Evolutionary conservation across 2,888 invertebrate genomes (phyloP), one percentile per base, ranked within the genome.

Genomic region (Acleris emargana): DNA sequence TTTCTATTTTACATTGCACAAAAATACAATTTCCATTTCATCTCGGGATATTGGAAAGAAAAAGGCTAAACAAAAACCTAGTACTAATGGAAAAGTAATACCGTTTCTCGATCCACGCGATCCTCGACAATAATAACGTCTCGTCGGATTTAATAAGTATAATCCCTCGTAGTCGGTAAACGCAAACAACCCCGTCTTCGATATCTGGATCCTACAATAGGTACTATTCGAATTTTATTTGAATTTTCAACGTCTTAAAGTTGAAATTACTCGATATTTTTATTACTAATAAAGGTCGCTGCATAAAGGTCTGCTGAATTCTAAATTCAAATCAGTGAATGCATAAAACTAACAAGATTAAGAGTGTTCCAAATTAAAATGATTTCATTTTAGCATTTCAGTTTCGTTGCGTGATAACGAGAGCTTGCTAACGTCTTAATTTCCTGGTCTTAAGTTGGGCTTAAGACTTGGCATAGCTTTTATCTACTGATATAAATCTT

Each of bases 401-500:
- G 63, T 67, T 64, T 18, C 51, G 28, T 47, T 28, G 66, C 50
- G 54, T 49, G 59, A 60, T 55, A 64, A 60, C 43, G 64, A 50
- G 64, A 64, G 61, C 55, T 62, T 54, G 71, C 76, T 78, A 87
- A 82, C 77, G 87, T 79, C 83, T 87, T 91, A 84, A 91, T 91
- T 90, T 91, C 90, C 89, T 86, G 79, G 64, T 75, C 68, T 73
- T 69, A 73, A 71, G 67, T 62, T 68, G 70, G 78, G 80, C 82
- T 86, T 84, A 87, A 73, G 78, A 78, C 73, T 73, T 74, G 70
- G 78, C 79, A 81, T 80, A 81, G 79, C 78, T 80, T 74, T 79
- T 79, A 77, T 79, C 79, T 76, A 74, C 80, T 77, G 88, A 89
- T 90, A 92, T 91, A 91, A 91, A 91, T 91, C 91, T 92, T 86